Percentiles rank a stretch among this genome's conserved stretches.
Conservation (phyloP, 2,888 invertebrate species). For the Pammene aurita region DNA sequence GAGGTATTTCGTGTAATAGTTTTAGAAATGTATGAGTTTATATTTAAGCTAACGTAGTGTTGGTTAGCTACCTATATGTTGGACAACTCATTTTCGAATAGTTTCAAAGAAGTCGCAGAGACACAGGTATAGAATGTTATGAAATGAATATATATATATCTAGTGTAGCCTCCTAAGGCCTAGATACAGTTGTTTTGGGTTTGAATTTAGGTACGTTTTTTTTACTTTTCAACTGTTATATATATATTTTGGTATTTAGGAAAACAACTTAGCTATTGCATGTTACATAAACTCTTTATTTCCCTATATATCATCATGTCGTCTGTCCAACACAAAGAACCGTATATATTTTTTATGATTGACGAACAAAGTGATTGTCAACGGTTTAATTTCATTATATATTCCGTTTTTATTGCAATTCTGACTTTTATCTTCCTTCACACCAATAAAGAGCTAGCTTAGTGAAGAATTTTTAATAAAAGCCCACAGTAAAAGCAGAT, state of each 20-base stretch:
- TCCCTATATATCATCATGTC: background rate
- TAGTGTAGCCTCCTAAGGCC: too few species aligned
- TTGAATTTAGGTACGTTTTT: too few species aligned
- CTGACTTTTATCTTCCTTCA: background rate
- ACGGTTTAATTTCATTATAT: background rate
- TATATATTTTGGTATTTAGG: too few species aligned
- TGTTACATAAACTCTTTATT: too few species aligned
- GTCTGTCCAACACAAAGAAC: background rate
- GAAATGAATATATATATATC: too few species aligned
- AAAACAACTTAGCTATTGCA: too few species aligned
- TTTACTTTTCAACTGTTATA: too few species aligned
- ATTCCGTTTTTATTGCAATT: background rate
- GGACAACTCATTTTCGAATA: too few species aligned
- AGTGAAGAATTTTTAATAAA: constrained; percentile 26
- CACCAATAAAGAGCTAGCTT: background rate
- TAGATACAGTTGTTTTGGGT: too few species aligned
- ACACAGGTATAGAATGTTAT: too few species aligned
- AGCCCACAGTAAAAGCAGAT: constrained; percentile 22
- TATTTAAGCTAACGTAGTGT: background rate
- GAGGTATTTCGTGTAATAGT: background rate
- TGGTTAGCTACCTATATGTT: too few species aligned
- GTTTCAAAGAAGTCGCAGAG: too few species aligned
- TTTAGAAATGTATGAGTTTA: background rate
- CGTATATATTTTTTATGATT: background rate
- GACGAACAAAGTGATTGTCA: background rate